Percentiles rank a stretch among this genome's conserved stretches.
These are phyloP conservation scores for Phorcus lineatus DNA, from an alignment of 2,888 invertebrate species.

Conservation along the genomic window DNA sequence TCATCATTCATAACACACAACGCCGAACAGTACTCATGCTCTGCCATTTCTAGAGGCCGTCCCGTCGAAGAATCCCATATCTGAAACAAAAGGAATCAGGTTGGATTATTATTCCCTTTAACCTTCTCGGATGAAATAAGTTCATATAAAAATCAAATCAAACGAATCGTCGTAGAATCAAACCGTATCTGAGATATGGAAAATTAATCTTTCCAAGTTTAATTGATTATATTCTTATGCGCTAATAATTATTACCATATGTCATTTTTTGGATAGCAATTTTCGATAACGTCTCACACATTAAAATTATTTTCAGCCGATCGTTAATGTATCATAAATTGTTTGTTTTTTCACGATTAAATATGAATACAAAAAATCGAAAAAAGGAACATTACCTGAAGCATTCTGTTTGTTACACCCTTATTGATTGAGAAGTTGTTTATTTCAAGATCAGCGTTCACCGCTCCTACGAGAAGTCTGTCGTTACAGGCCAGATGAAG, in stretches of 20 bases:
- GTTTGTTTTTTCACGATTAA: no score
- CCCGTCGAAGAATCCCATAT: constrained; percentile 75
- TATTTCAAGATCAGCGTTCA: constrained; percentile 72
- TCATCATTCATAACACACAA: constrained; percentile 72
- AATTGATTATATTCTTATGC: no score
- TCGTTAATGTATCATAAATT: no score
- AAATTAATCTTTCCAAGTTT: no score
- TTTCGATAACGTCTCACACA: no score
- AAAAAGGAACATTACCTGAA: constrained; percentile 63
- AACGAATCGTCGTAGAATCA: not conserved
- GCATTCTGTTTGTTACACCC: constrained; percentile 71
- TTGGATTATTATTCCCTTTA: no score
- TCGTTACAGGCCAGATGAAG: constrained; percentile 74
- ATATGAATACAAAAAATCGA: no score
- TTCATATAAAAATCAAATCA: not conserved
- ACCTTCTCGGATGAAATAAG: not conserved
- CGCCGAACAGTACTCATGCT: constrained; percentile 73
- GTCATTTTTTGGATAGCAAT: no score
- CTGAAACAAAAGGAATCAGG: constrained; percentile 50
- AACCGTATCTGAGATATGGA: no score
- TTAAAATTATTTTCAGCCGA: no score
- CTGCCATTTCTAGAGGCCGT: constrained; percentile 71
- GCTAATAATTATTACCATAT: no score
- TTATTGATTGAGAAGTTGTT: constrained; percentile 66
- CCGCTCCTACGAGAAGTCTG: constrained; percentile 73